These are phyloP conservation scores for Ramphastos sulfuratus DNA, from an alignment of 2,113 vertebrate genomes.

Conservation along the genomic window DNA sequence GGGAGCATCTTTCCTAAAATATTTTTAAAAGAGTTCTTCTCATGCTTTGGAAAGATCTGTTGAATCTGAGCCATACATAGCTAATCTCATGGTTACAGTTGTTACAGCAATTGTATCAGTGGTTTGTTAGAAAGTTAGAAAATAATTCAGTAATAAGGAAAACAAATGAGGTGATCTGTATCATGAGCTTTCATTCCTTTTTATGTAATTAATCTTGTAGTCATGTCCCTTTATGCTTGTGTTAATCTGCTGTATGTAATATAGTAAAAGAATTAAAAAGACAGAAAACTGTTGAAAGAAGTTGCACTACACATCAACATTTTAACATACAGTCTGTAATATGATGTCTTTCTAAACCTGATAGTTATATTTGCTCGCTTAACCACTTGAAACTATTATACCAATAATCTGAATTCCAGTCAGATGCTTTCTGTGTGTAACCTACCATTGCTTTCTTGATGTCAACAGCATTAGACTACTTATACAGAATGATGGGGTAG, in stretches of 20 bases:
- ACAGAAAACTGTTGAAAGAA: neutral
- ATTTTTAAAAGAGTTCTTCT: neutral
- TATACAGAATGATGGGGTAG: neutral
- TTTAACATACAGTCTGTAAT: neutral
- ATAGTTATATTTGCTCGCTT: neutral
- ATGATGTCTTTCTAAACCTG: neutral
- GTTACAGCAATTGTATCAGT: slow-evolving; percentile 75
- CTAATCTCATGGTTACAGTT: slow-evolving; percentile 75
- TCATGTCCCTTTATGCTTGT: slow-evolving; percentile 29
- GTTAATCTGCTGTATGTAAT: slow-evolving; percentile 12
- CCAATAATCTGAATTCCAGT: neutral
- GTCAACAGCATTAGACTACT: neutral
- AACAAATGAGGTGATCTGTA: slow-evolving; percentile 52
- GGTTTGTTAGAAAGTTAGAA: slow-evolving; percentile 71
- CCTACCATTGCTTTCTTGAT: neutral
- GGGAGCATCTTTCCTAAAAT: neutral
- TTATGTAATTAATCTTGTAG: slow-evolving; percentile 53
- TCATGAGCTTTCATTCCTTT: slow-evolving; percentile 52
- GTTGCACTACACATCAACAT: slow-evolving; percentile 15
- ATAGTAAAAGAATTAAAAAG: neutral
- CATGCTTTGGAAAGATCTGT: neutral
- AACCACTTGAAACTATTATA: neutral
- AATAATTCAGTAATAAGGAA: slow-evolving; percentile 54
- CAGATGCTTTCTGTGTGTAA: neutral
- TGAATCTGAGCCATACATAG: slow-evolving; percentile 62